phyloP scores from a whole-genome alignment of 2,888 invertebrate species.

The Tuta absoluta region DNA sequence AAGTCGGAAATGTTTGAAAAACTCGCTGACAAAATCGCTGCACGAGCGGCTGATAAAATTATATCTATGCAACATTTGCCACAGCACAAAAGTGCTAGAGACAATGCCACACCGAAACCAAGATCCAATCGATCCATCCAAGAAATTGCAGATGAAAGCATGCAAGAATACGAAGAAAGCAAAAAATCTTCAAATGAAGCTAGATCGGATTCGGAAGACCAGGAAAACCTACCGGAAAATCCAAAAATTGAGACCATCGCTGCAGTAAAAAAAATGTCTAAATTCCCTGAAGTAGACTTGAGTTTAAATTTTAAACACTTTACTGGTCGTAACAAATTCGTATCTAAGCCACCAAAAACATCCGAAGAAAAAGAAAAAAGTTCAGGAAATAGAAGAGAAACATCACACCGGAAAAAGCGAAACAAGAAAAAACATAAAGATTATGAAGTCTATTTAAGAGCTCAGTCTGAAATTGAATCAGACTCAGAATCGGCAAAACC shows the following conservation, averaged over 20 bases:
- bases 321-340: slow-evolving; percentile 24
- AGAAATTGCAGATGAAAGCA: neutral
- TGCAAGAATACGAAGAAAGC: neutral
- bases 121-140: no score
- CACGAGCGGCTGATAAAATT: slow-evolving; percentile 48
- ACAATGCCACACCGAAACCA: neutral
- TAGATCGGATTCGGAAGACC: neutral
- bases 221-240: slow-evolving; percentile 14
- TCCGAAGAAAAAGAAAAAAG: neutral
- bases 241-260: slow-evolving; percentile 31
- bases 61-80: slow-evolving; percentile 32
- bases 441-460: neutral
- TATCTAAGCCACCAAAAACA: neutral
- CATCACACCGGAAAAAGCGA: neutral
- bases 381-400: neutral
- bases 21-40: slow-evolving; percentile 48
- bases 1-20: slow-evolving; percentile 47
- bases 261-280: slow-evolving; percentile 32
- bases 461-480: neutral
- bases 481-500: no score
- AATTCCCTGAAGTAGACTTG: slow-evolving; percentile 31
- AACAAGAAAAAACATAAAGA: neutral
- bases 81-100: neutral
- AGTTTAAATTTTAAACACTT: slow-evolving; percentile 43
- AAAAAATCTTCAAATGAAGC: neutral